Conservation (phyloP, 2,888 invertebrate genomes). For the Eupithecia subumbrata region DNA sequence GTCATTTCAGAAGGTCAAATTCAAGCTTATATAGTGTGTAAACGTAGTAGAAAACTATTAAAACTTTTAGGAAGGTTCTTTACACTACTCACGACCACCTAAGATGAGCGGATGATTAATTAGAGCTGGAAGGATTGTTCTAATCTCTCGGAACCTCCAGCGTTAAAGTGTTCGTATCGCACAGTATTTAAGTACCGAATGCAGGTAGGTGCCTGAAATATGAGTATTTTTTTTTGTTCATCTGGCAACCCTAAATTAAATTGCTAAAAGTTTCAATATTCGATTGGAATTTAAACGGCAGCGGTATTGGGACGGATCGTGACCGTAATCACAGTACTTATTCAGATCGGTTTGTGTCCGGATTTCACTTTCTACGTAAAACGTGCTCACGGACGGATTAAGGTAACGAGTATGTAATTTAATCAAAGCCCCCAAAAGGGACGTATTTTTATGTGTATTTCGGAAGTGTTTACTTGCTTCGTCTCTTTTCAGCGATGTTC, state of each 20-base stretch:
- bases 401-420: slow-evolving; percentile 14
- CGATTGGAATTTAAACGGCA: slow-evolving; percentile 17
- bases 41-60: not conserved
- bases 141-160: not conserved
- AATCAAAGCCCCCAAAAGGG: slow-evolving; percentile 2
- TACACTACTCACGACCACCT: not conserved
- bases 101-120: not conserved
- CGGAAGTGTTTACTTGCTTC: not conserved
- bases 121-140: too few species aligned
- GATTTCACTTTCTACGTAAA: slow-evolving; percentile 4
- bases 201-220: not conserved
- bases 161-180: not conserved
- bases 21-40: not conserved
- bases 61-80: not conserved
- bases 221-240: not conserved
- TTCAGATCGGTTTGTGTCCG: slow-evolving; percentile 3
- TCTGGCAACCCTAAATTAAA: slow-evolving; percentile 24
- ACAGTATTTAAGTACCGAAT: too few species aligned
- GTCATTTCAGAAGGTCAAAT: not conserved
- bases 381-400: slow-evolving; percentile 9
- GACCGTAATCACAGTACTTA: slow-evolving; percentile 2
- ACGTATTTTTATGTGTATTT: slow-evolving; percentile 11
- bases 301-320: slow-evolving; percentile 7
- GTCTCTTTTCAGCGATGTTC: slow-evolving; percentile 5
- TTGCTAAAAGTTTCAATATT: slow-evolving; percentile 22